Evolutionary conservation across 2,888 invertebrate genomes (phyloP).

Genomic region (Pocota personata): DNA sequence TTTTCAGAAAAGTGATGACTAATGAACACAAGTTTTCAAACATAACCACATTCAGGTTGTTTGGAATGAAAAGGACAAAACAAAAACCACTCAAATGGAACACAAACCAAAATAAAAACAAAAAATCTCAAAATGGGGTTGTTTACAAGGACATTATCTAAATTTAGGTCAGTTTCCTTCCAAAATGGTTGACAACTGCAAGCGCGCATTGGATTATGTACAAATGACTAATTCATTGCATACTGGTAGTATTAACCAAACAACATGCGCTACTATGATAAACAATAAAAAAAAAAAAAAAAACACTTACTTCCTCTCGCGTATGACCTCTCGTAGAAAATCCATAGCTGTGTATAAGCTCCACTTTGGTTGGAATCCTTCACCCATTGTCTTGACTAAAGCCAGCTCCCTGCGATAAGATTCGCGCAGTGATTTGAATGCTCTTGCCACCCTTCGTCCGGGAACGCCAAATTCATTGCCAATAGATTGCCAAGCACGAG

Average conservation of each 20-base stretch:
- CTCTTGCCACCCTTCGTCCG: conserved; percentile 80
- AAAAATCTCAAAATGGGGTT: neutral
- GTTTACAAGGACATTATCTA: neutral
- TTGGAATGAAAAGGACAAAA: neutral
- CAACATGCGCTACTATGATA: neutral
- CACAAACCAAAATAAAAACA: neutral
- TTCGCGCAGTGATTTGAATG: conserved; percentile 81
- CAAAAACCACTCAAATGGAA: neutral
- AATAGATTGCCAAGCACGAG: conserved; percentile 81
- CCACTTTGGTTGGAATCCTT: conserved; percentile 81
- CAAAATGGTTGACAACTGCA: neutral
- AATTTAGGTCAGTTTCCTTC: neutral
- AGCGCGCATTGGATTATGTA: neutral
- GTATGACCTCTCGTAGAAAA: conserved; percentile 80
- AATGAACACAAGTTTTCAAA: neutral
- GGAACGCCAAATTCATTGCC: conserved; percentile 81
- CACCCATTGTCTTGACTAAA: conserved; percentile 81
- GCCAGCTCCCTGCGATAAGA: conserved; percentile 81
- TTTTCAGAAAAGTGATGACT: neutral
- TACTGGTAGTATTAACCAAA: neutral
- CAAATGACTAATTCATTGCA: neutral
- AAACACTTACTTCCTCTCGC: conserved; percentile 81
- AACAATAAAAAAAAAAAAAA: neutral
- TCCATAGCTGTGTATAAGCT: conserved; percentile 81
- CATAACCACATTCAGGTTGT: neutral